Percentiles rank a stretch among this genome's conserved stretches.
phyloP scores from a whole-genome alignment of 2,113 vertebrate species.

The Microtus oregoni region DNA sequence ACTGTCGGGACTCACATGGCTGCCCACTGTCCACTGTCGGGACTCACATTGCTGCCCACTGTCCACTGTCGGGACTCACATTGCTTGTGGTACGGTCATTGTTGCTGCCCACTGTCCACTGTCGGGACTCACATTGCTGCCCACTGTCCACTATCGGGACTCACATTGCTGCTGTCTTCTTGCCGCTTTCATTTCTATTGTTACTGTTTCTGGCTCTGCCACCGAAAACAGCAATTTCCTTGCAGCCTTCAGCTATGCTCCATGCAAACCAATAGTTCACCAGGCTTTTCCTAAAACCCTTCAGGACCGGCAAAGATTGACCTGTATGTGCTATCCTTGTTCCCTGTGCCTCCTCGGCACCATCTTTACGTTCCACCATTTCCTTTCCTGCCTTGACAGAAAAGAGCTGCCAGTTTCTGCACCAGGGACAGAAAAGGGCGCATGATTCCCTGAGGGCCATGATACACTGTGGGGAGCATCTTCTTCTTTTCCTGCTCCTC shows the following conservation, averaged over 20 bases:
- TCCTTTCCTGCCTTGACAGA: neutral
- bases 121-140: too few species aligned
- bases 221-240: neutral
- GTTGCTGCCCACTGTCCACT: too few species aligned
- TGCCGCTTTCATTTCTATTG: neutral
- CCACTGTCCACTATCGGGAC: too few species aligned
- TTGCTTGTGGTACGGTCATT: too few species aligned
- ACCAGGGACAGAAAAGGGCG: neutral
- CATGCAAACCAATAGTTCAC: neutral
- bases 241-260: neutral
- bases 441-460: neutral
- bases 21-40: too few species aligned
- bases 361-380: neutral
- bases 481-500: too few species aligned
- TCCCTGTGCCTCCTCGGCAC: neutral
- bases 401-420: neutral
- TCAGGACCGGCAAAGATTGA: conserved; percentile 36
- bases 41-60: too few species aligned
- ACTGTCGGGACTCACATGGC: too few species aligned
- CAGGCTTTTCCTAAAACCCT: neutral
- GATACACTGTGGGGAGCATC: neutral
- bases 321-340: neutral
- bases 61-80: too few species aligned
- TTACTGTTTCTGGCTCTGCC: neutral
- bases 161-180: neutral